phyloP scores from a whole-genome alignment of 1,140 invertebrate genomes.

The Lasioglossum baleicum region DNA sequence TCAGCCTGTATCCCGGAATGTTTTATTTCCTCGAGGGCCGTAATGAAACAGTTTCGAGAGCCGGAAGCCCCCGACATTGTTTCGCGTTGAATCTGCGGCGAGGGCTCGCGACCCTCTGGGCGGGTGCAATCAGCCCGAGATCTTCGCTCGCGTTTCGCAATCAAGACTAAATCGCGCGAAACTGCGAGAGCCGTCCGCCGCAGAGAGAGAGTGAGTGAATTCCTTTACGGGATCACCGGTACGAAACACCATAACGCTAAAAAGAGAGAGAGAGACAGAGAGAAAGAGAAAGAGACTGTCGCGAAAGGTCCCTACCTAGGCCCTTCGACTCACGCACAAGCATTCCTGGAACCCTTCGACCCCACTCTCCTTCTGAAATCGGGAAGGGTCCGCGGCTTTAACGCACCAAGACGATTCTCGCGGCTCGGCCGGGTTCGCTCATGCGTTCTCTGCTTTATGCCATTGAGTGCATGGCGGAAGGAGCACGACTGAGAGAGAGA shows the following conservation, averaged over 20 bases:
- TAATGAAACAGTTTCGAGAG: background rate
- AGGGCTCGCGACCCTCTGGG: background rate
- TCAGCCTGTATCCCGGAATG: background rate
- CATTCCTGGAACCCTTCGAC: slow-evolving; percentile 47
- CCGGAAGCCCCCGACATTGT: slow-evolving; percentile 8
- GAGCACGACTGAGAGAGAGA: slow-evolving; percentile 10
- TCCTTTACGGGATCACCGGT: slow-evolving; percentile 51
- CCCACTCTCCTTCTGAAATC: background rate
- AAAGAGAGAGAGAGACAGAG: background rate
- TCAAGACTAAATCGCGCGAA: slow-evolving; percentile 60
- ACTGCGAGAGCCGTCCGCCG: slow-evolving; percentile 35
- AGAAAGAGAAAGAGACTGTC: slow-evolving; percentile 33
- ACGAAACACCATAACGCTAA: slow-evolving; percentile 21
- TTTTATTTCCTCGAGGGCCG: background rate
- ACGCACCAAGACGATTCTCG: slow-evolving; percentile 61
- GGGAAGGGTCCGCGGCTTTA: slow-evolving; percentile 31
- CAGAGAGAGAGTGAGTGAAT: slow-evolving; percentile 29
- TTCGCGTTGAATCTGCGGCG: slow-evolving; percentile 18
- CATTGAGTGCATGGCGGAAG: slow-evolving; percentile 43
- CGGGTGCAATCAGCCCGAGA: slow-evolving; percentile 7
- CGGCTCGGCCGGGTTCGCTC: slow-evolving; percentile 50
- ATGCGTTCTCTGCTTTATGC: slow-evolving; percentile 61
- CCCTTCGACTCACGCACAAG: slow-evolving; percentile 39
- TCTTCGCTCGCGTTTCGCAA: slow-evolving; percentile 28
- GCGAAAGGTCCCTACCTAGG: slow-evolving; percentile 49